phyloP scores from a whole-genome alignment of 1,140 invertebrate genomes.

The Amyelois transitella region DNA sequence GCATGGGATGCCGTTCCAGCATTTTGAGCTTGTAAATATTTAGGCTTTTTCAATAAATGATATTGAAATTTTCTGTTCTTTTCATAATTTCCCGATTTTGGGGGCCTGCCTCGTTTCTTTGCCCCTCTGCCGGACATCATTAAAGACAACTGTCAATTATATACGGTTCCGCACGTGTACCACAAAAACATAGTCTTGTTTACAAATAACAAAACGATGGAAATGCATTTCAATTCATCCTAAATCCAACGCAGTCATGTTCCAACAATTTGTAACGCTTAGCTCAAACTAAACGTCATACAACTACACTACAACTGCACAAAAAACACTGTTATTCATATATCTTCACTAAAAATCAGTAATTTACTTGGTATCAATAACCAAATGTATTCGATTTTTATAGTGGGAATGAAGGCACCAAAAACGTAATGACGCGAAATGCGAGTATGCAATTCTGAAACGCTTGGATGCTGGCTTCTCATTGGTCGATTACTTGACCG shows the following conservation, averaged over 20 bases:
- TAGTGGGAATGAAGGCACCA: slow-evolving; percentile 70
- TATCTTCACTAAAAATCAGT: not conserved
- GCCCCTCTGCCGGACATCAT: slow-evolving; percentile 88
- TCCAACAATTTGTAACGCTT: slow-evolving; percentile 41
- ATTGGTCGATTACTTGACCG: slow-evolving; percentile 77
- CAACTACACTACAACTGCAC: slow-evolving; percentile 27
- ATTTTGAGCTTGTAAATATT: slow-evolving; percentile 84
- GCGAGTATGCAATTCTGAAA: slow-evolving; percentile 74
- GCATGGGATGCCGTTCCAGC: slow-evolving; percentile 81
- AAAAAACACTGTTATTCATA: slow-evolving; percentile 19
- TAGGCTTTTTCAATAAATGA: slow-evolving; percentile 92
- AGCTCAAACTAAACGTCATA: slow-evolving; percentile 33
- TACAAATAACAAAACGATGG: slow-evolving; percentile 74
- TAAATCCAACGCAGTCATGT: slow-evolving; percentile 68
- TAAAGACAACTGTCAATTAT: slow-evolving; percentile 70
- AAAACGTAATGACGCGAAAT: slow-evolving; percentile 78
- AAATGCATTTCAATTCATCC: slow-evolving; percentile 70
- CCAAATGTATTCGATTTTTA: slow-evolving; percentile 46
- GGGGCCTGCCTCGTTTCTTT: slow-evolving; percentile 90
- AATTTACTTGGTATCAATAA: slow-evolving; percentile 28
- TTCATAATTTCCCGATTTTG: slow-evolving; percentile 89
- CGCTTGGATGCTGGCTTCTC: slow-evolving; percentile 74
- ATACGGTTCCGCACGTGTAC: slow-evolving; percentile 74
- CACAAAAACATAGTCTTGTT: slow-evolving; percentile 73
- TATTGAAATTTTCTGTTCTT: slow-evolving; percentile 89